Conservation (phyloP, 1,140 invertebrate species). For the Sminthurides bifidus region DNA sequence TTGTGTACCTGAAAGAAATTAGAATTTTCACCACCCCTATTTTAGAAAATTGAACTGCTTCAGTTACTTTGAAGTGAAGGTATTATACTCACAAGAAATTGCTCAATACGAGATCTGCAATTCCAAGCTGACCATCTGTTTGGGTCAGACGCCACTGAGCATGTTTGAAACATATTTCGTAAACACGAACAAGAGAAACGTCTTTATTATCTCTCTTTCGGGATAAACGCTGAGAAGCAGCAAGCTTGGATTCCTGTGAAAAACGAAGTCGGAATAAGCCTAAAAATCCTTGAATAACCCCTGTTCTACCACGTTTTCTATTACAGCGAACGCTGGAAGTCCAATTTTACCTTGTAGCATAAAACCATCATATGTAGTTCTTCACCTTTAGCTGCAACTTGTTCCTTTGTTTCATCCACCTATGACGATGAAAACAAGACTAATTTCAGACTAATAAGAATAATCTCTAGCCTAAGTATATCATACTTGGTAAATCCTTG, state of each 20-base stretch:
- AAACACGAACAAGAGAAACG: slow-evolving; percentile 63
- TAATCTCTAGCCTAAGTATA: neutral
- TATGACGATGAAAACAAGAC: slow-evolving; percentile 33
- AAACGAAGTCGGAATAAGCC: slow-evolving; percentile 5
- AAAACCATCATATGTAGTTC: slow-evolving; percentile 82
- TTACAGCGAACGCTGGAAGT: neutral
- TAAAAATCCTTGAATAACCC: neutral
- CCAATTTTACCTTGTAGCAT: slow-evolving; percentile 52
- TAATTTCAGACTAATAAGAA: neutral
- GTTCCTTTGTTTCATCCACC: slow-evolving; percentile 82
- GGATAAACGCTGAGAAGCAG: slow-evolving; percentile 26
- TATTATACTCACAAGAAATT: slow-evolving; percentile 70
- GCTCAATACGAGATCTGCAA: slow-evolving; percentile 86
- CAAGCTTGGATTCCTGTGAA: slow-evolving; percentile 27
- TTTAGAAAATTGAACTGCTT: neutral
- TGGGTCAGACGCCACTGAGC: slow-evolving; percentile 97
- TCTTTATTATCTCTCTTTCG: slow-evolving; percentile 48
- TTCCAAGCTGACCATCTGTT: slow-evolving; percentile 90
- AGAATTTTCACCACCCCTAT: neutral
- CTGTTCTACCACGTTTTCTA: neutral
- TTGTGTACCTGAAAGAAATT: slow-evolving; percentile 59
- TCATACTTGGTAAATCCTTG: neutral
- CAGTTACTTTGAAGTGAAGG: neutral
- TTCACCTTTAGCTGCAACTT: slow-evolving; percentile 71
- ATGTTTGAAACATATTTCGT: slow-evolving; percentile 97